Percentiles rank a stretch among this genome's conserved stretches.
phyloP scores from a whole-genome alignment of 2,888 invertebrate species.

The Plutella xylostella region DNA sequence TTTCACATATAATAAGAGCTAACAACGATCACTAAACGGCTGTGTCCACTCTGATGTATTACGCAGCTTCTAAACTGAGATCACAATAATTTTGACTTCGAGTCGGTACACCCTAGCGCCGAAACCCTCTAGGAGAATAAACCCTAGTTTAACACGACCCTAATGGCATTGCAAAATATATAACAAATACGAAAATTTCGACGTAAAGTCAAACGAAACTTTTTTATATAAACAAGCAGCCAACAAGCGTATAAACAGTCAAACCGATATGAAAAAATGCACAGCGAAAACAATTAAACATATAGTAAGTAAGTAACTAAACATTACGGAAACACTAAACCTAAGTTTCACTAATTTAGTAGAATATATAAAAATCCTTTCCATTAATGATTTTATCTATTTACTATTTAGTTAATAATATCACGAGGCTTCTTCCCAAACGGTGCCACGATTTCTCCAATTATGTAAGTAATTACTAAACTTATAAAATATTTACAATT shows the following conservation, averaged over 20 bases:
- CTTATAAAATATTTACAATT: conserved; percentile 63
- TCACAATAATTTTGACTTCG: conserved; percentile 50
- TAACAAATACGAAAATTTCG: conserved; percentile 21
- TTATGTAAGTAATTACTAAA: conserved; percentile 44
- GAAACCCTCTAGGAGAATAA: no score
- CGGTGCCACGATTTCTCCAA: conserved; percentile 55
- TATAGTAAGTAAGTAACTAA: conserved; percentile 35
- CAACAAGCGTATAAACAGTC: conserved; percentile 47
- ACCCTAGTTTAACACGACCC: no score
- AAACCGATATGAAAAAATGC: conserved; percentile 52
- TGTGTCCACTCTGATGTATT: conserved; percentile 46
- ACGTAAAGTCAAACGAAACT: conserved; percentile 31
- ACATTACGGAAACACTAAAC: conserved; percentile 49
- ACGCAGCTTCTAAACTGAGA: conserved; percentile 62
- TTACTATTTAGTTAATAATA: conserved; percentile 66
- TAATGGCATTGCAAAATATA: conserved; percentile 30
- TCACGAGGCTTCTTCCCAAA: conserved; percentile 62
- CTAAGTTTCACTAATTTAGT: conserved; percentile 66
- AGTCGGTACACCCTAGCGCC: no score
- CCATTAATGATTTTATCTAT: conserved; percentile 67
- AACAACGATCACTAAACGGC: conserved; percentile 53
- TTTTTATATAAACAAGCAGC: conserved; percentile 36
- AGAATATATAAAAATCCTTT: conserved; percentile 68
- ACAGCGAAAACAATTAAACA: conserved; percentile 67
- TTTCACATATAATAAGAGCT: conserved; percentile 36